These are phyloP conservation scores for Automeris io DNA, from an alignment of 2,888 invertebrate genomes.

Conservation along the genomic window DNA sequence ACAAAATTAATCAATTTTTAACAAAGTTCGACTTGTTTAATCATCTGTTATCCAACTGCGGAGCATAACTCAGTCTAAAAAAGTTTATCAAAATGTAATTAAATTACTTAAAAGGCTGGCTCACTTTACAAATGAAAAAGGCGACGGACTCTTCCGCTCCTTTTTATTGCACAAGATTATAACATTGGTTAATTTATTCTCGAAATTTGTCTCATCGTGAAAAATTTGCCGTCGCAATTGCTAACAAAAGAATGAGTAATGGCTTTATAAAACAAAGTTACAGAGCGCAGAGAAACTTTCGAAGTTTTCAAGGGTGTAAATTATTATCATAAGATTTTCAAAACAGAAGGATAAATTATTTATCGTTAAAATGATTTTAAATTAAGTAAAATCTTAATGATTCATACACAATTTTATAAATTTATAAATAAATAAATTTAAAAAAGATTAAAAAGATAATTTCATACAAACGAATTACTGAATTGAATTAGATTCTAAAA, in stretches of 20 bases:
- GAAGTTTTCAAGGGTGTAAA: slow-evolving; percentile 62
- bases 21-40: too few species aligned
- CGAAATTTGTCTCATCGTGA: slow-evolving; percentile 73
- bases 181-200: slow-evolving; percentile 71
- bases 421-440: too few species aligned
- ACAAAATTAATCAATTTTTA: too few species aligned
- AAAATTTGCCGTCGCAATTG: slow-evolving; percentile 66
- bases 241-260: slow-evolving; percentile 75
- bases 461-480: too few species aligned
- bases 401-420: too few species aligned
- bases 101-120: slow-evolving; percentile 19
- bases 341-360: neutral
- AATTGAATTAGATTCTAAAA: too few species aligned
- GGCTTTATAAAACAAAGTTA: slow-evolving; percentile 69
- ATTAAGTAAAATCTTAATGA: too few species aligned
- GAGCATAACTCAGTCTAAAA: neutral
- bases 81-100: slow-evolving; percentile 19
- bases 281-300: slow-evolving; percentile 57
- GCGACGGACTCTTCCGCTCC: slow-evolving; percentile 17
- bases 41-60: neutral
- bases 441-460: too few species aligned
- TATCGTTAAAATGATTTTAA: too few species aligned
- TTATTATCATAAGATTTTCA: slow-evolving; percentile 56
- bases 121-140: slow-evolving; percentile 20
- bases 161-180: slow-evolving; percentile 67